phyloP scores from a whole-genome alignment of 2,113 vertebrate species.

The Brachyhypopomus occidentalis region DNA sequence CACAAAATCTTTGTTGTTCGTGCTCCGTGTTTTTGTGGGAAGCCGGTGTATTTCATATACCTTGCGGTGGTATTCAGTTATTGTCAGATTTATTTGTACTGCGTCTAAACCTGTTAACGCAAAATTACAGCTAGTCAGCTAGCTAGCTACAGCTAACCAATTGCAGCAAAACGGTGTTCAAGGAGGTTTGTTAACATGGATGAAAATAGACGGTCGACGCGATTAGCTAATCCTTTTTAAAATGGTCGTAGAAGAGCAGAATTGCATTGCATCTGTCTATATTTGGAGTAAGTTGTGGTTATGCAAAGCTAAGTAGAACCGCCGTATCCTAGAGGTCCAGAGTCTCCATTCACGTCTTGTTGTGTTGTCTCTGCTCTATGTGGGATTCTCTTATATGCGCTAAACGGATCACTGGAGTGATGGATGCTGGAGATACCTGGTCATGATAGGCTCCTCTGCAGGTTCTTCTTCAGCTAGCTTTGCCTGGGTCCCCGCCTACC shows the following conservation, averaged over 20 bases:
- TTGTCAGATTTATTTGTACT: constrained; percentile 71
- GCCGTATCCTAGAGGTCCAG: constrained; percentile 32
- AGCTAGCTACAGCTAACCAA: constrained; percentile 70
- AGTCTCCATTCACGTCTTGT: constrained; percentile 37
- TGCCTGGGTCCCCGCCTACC: constrained; percentile 52
- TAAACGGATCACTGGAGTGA: constrained; percentile 1
- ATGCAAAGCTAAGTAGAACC: constrained; percentile 35
- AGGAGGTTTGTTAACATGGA: neutral
- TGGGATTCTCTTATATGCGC: constrained; percentile 10
- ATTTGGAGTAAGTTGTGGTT: constrained; percentile 38
- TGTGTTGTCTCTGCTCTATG: neutral
- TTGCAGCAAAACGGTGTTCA: constrained; percentile 36
- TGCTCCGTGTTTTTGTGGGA: constrained; percentile 10
- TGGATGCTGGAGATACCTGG: neutral
- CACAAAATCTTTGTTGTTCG: constrained; percentile 12
- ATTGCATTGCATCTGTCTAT: neutral
- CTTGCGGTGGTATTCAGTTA: constrained; percentile 68
- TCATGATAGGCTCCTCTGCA: constrained; percentile 19
- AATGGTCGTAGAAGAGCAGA: neutral
- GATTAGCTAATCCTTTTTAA: constrained; percentile 2
- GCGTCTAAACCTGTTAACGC: constrained; percentile 54
- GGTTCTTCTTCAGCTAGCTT: constrained; percentile 29
- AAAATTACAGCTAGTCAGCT: constrained; percentile 69
- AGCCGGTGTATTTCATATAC: constrained; percentile 48
- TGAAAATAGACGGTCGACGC: neutral